phyloP scores from a whole-genome alignment of 2,797 vertebrate species.

The Sitta carolinensis region DNA sequence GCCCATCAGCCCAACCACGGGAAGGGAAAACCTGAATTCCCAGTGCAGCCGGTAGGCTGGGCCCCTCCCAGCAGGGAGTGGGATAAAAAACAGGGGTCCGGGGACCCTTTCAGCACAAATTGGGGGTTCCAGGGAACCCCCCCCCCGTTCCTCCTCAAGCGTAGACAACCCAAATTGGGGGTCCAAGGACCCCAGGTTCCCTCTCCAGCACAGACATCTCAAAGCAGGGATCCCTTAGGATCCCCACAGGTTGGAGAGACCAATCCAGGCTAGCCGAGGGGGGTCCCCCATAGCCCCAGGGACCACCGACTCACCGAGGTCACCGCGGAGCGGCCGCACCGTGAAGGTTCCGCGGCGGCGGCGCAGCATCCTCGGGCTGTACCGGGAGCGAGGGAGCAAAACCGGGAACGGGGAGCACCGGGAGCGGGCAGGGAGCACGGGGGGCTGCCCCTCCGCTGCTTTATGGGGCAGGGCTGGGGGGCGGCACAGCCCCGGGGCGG shows the following conservation, averaged over 20 bases:
- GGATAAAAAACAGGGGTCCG: not conserved
- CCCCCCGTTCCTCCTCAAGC: not conserved
- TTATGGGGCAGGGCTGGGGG: conserved; percentile 9
- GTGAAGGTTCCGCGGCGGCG: conserved; percentile 5
- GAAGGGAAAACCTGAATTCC: not conserved
- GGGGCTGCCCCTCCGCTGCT: not conserved
- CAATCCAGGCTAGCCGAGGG: fast-evolving
- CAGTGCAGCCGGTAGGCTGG: not conserved
- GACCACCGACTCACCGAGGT: not conserved
- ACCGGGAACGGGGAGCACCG: not conserved
- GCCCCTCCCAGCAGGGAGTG: not conserved
- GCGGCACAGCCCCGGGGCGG: not conserved
- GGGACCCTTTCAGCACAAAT: fast-evolving
- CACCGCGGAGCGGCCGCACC: not conserved
- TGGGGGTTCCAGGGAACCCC: not conserved
- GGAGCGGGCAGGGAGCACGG: fast-evolving
- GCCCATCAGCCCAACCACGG: fast-evolving
- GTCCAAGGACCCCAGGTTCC: not conserved
- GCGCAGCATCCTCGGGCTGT: not conserved
- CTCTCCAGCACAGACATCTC: not conserved
- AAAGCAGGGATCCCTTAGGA: not conserved
- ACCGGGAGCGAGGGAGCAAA: fast-evolving
- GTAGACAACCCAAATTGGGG: fast-evolving
- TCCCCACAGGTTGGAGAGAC: too few species aligned
- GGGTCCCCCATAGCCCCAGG: fast-evolving